Evolutionary conservation across 1,140 invertebrate species (phyloP), one percentile per base, ranked within the genome.

Genomic region (Cryptotermes secundus): DNA sequence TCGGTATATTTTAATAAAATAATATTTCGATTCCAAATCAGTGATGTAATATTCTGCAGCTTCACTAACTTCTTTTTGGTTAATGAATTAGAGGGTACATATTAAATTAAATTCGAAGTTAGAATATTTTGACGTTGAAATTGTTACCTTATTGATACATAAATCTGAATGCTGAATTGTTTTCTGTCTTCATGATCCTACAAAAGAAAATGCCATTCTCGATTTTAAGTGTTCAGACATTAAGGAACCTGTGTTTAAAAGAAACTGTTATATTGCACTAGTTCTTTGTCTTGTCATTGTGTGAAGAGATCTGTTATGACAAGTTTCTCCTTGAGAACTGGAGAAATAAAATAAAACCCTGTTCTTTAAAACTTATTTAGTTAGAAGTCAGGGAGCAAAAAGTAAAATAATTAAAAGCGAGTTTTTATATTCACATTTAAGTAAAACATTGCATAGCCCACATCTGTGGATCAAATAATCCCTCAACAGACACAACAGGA

Each of bases 331-430:
- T n/a, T 72, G 26, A 72, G 7, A 49, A n/a, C 59, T 72, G 59
- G 12, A 12, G 59, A n/a, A 72, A 26, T 72, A 31, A n/a, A 31
- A 31, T 49, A n/a, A 72, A 59, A 72, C 59, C 59, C 59, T 72
- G 59, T 72, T 72, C 9, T 72, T 72, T n/a, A 72, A 72, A 72
- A 72, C 59, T n/a, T 72, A 72, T 31, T n/a, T n/a, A 72, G 26
- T 10, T 72, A 72, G 4, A 3, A 59, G 24, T 59, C 22, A 31
- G 59, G 59, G 26, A 72, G 7, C 4, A 72, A 72, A 72, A 7
- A 38, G n/a, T 31, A 72, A 72, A 72, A 31, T 31, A 72, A 72
- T 72, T 72, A 31, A 72, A 72, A 72, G 59, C n/a, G 59, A 72
- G 59, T 26, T 72, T 72, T n/a, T 72, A 72, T 72, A 72, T 72